Evolutionary conservation across 2,797 vertebrate species (phyloP).

Genomic region (Enteromius argenteus): DNA sequence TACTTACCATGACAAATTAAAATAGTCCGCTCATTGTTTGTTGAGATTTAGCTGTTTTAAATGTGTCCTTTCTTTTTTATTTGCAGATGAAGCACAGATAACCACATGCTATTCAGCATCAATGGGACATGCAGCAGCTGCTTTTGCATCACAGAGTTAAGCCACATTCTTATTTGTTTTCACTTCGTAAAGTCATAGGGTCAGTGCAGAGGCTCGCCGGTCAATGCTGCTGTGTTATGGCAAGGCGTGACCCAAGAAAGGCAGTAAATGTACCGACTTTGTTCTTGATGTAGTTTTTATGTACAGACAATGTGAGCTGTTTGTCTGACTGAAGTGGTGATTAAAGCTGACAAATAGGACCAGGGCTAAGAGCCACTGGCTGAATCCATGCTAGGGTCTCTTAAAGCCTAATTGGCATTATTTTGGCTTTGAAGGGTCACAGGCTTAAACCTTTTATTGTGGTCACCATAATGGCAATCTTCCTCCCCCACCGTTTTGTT

Average conservation of each 20-base stretch:
- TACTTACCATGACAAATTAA: conserved; percentile 17
- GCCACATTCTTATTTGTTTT: conserved; percentile 31
- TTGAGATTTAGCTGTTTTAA: background rate
- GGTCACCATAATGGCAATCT: conserved; percentile 53
- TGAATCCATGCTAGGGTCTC: conserved; percentile 48
- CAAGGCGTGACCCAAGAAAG: conserved; percentile 39
- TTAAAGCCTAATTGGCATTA: conserved; percentile 60
- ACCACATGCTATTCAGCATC: conserved; percentile 7
- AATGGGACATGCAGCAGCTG: background rate
- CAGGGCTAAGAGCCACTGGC: conserved; percentile 39
- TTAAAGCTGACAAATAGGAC: conserved; percentile 56
- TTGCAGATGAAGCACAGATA: conserved; percentile 13
- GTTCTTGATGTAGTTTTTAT: conserved; percentile 51
- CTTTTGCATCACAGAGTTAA: background rate
- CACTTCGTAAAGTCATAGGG: background rate
- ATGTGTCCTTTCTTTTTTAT: background rate
- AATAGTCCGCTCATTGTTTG: background rate
- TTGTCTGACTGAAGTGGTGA: conserved; percentile 54
- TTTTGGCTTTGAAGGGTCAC: conserved; percentile 59
- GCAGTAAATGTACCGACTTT: conserved; percentile 55
- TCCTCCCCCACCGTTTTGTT: conserved; percentile 54
- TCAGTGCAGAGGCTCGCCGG: conserved; percentile 26
- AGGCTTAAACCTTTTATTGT: conserved; percentile 60
- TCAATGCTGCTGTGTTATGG: conserved; percentile 31
- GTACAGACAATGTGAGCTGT: conserved; percentile 47